These are phyloP conservation scores for Zaprionus lineosus DNA, from an alignment of 2,888 invertebrate genomes.

Conservation along the genomic window DNA sequence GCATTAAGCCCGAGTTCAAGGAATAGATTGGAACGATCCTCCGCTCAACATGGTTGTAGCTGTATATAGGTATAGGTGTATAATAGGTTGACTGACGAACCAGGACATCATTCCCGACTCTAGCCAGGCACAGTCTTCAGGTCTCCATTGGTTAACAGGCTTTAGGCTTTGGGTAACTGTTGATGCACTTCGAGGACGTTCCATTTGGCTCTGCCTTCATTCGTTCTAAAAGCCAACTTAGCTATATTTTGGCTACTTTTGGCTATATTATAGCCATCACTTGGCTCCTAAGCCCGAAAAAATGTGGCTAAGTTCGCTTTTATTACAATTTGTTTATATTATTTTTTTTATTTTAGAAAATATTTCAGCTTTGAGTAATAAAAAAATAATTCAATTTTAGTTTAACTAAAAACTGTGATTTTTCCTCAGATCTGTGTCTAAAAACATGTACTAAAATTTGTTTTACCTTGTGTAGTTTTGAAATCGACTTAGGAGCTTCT, in stretches of 20 bases:
- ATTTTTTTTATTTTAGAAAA: constrained; percentile 21
- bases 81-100: constrained; percentile 47
- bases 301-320: constrained; percentile 69
- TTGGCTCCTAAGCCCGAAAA: constrained; percentile 6
- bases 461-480: neutral
- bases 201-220: constrained; percentile 13
- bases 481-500: constrained; percentile 20
- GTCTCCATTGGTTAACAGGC: constrained; percentile 11
- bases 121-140: constrained; percentile 32
- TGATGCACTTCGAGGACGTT: constrained; percentile 24
- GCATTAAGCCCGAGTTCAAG: constrained; percentile 70
- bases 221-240: constrained; percentile 60
- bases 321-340: constrained; percentile 21
- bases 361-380: constrained; percentile 47
- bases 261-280: no score
- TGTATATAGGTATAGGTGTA: constrained; percentile 3
- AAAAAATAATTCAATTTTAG: constrained; percentile 51
- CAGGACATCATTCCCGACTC: constrained; percentile 37
- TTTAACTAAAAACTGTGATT: constrained; percentile 73
- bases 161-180: constrained; percentile 3
- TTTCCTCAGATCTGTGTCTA: constrained; percentile 39
- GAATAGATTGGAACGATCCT: constrained; percentile 49
- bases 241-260: constrained; percentile 68
- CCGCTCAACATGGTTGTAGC: neutral
- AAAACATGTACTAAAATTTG: constrained; percentile 12